phyloP scores from a whole-genome alignment of 2,113 vertebrate genomes.

The Rhinichthys klamathensis region DNA sequence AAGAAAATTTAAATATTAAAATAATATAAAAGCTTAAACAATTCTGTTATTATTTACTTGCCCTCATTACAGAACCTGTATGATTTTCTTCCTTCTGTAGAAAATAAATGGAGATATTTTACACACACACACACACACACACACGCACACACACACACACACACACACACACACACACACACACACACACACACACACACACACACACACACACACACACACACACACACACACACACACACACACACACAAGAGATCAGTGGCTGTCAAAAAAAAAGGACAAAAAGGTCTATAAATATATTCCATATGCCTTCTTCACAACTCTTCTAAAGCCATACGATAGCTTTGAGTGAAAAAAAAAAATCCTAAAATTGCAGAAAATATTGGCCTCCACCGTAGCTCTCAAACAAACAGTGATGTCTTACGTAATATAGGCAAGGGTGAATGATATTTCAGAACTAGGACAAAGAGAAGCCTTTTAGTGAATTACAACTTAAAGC shows the following conservation, averaged over 20 bases:
- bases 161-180: not conserved
- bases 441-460: not conserved
- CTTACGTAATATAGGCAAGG: not conserved
- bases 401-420: not conserved
- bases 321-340: not conserved
- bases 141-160: not conserved
- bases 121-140: not conserved
- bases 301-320: not conserved
- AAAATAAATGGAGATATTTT: not conserved
- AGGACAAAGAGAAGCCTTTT: not conserved
- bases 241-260: not conserved
- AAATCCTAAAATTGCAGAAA: not conserved
- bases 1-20: constrained; percentile 54
- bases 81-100: not conserved
- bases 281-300: not conserved
- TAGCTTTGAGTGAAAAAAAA: not conserved
- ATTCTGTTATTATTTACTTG: not conserved
- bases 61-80: not conserved
- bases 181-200: not conserved
- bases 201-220: not conserved
- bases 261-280: not conserved
- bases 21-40: not conserved
- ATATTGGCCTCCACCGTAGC: not conserved
- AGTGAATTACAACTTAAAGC: not conserved
- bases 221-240: not conserved